Base-by-base conservation (phyloP, 1,140 invertebrate genomes). In the Wasmannia auropunctata region DNA sequence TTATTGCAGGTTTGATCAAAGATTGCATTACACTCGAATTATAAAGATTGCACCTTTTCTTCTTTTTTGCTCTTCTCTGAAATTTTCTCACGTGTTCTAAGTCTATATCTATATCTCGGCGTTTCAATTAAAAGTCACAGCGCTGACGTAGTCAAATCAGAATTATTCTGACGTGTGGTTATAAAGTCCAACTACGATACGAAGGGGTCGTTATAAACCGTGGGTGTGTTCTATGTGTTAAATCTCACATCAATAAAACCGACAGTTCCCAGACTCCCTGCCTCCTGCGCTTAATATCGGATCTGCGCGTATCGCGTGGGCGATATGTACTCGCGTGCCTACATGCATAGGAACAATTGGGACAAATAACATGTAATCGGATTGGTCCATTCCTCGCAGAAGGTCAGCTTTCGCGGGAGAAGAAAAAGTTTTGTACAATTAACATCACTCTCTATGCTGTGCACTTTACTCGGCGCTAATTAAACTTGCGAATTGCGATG, bases 181-280 rank as follows among this genome's bases (percentile, higher is more conserved):
- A 58, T 83, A 74, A 72, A 49, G 54, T 72, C 67, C 58, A 60
- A 83, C 37, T 34, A 46, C 14, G 25, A 14, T 46, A 72, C 37
- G 25, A 31, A 83, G 67, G 76, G 79, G 79, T 72, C 67, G 7
- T 19, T 19, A 43, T 6, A 56, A 56, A 81, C 67, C 79, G 79
- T 83, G 79, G 65, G 79, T 83, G 79, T 83, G 67, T 83, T 72
- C 65, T 72, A 72, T 40, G 65, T 70, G 19, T 81, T 72, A 72
- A 83, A 83, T 83, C 79, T 83, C 79, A 83, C 79, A 83, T 83
- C 79, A 83, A 83, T 83, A 74, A 83, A 83, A 83, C n/a, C 46
- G 62, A 22, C 22, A 51, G 19, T 83, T 83, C 51, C 67, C 79
- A 72, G 67, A 74, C 79, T 58, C 40, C 63, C 40, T 70, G n/a